Base-by-base conservation (phyloP, 2,888 invertebrate genomes). In the Macrophya alboannulata region DNA sequence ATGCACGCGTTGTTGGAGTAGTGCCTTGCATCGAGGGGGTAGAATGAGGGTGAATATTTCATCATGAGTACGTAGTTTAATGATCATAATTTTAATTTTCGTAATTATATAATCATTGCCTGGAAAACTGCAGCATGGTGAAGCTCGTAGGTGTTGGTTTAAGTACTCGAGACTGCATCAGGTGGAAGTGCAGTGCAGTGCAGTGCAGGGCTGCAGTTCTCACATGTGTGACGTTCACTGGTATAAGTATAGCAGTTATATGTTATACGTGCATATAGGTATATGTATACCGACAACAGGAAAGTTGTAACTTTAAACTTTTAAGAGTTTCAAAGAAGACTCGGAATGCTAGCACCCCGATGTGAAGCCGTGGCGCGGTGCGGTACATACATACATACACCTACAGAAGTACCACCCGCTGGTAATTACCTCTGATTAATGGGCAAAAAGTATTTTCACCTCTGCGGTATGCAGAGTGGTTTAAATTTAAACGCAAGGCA, bases 261-360 rank as follows among this genome's bases (percentile, higher is more conserved):
- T 4, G 4, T 8, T 37, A 40, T n/a, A 71, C 21, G n/a, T 17
- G 37, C 71, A 21, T 62, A 62, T 62, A n/a, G n/a, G 31, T 65
- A 21, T 15, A 31, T 1, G 25, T 65, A 21, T 68, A 68, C 65
- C 65, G 31, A 65, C 31, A 65, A 65, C 65, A 12, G 65, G 10
- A 65, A 45, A 51, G 62, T 81, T 62, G 81, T 62, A 62, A 81
- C 51, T 62, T 81, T 37, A 62, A 81, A 81, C 40, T 74, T 77
- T 81, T 59, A 62, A 81, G 81, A 81, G 81, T 81, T 81, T 62
- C 81, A 81, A 81, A 81, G 81, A 81, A 81, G 81, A 62, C 45
- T 43, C 17, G 21, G 21, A 4, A 68, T 17, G 37, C 10, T 0
- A 62, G 62, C 31, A 31, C 31, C 62, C 25, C 25, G 62, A 62